These are phyloP conservation scores for Archocentrus centrarchus DNA, from an alignment of 2,113 vertebrate genomes.

Conservation along the genomic window DNA sequence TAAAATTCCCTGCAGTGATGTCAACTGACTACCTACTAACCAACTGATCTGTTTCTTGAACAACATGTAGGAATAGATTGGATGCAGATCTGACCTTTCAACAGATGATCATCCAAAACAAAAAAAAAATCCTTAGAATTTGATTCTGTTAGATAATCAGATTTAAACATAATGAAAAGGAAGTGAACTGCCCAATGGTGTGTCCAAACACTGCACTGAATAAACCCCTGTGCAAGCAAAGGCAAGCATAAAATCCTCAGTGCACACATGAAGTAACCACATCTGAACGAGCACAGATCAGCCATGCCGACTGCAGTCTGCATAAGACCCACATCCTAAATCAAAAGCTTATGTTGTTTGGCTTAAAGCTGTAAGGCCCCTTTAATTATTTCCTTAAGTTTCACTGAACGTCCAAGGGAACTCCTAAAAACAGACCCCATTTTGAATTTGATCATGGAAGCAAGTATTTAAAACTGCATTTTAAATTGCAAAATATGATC, in stretches of 20 bases:
- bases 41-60: not conserved
- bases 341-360: conserved; percentile 23
- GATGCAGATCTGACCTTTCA: not conserved
- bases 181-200: not conserved
- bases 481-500: not conserved
- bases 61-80: not conserved
- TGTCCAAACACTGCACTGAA: not conserved
- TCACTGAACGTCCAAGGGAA: not conserved
- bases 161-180: not conserved
- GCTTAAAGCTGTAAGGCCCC: conserved; percentile 15
- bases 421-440: not conserved
- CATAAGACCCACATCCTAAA: conserved; percentile 2
- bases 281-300: conserved; percentile 25
- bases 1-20: not conserved
- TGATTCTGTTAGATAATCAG: too few species aligned
- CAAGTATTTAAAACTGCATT: not conserved
- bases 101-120: too few species aligned
- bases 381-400: conserved; percentile 4
- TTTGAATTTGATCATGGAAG: not conserved
- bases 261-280: conserved; percentile 32
- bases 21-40: not conserved
- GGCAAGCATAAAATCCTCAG: conserved; percentile 32
- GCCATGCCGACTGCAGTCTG: conserved; percentile 15
- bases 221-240: conserved; percentile 36
- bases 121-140: too few species aligned